These are phyloP conservation scores for Perognathus longimembris DNA, from an alignment of 2,113 vertebrate species.

Conservation along the genomic window DNA sequence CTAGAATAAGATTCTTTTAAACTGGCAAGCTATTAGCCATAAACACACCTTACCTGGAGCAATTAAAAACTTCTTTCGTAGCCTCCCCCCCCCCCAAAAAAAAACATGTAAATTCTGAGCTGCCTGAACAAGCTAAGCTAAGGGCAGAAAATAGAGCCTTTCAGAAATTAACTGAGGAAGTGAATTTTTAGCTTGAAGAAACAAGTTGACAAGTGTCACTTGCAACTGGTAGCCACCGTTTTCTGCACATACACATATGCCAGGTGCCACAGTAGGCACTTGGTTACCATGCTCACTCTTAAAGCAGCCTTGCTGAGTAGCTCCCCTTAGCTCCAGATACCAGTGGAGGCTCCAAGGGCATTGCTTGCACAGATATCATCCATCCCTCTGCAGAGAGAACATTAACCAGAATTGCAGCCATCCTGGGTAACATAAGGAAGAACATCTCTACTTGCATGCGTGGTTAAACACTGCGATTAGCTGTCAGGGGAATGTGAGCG, in stretches of 20 bases:
- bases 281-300: neutral
- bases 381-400: neutral
- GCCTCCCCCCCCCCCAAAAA: too few species aligned
- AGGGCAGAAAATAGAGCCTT: neutral
- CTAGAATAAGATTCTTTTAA: neutral
- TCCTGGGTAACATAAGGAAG: conserved; percentile 25
- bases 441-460: neutral
- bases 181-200: neutral
- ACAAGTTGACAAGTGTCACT: neutral
- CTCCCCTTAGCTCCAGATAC: neutral
- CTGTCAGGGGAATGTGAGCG: conserved; percentile 1
- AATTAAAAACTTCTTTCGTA: neutral
- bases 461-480: conserved; percentile 26
- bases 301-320: neutral
- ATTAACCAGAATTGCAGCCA: neutral
- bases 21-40: neutral
- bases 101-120: neutral
- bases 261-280: too few species aligned
- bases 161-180: neutral
- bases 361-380: neutral
- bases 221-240: neutral
- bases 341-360: neutral
- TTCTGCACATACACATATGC: neutral
- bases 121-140: neutral
- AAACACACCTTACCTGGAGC: neutral